Evolutionary conservation across 2,888 invertebrate genomes (phyloP), one percentile per base, ranked within the genome.

Genomic region (Vesta saturnalis): DNA sequence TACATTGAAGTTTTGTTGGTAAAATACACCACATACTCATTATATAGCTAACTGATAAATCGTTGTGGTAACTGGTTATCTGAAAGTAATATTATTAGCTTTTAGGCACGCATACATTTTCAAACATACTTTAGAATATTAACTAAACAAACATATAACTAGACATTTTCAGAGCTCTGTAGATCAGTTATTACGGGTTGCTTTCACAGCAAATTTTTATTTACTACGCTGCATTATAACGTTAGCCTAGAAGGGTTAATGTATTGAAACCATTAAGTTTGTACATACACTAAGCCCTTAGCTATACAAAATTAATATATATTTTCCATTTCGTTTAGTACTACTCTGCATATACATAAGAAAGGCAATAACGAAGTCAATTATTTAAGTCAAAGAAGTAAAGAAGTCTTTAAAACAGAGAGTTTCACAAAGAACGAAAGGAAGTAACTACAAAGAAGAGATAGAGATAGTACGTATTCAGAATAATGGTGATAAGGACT

Each of bases 311-410:
- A 12, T 52, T 52, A 52, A 52, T 52, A 52, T 12, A 52, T 19
- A 52, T 52, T 52, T 52, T 52, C 30, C 60, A 23, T 16, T 35
- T 49, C n/a, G 22, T 23, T 52, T 61, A n/a, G n/a, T n/a, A 14
- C 14, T 52, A 22, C 16, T 39, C 43, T 55, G 60, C n/a, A 60
- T 22, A 39, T 39, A 59, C 60, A 58, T 56, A 60, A 54, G 60
- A 55, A 65, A 39, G 59, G 46, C 43, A 54, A 59, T 60, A 65
- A 65, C 47, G 65, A 60, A 65, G 65, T 65, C 65, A 65, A 60
- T 65, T 65, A 49, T 49, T 52, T 39, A 5, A 59, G 43, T 65
- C 52, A 15, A 55, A 30, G 43, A 56, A 65, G 43, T 64, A 15
- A 55, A 30, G 43, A 56, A 65, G 43, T 64, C 39, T 60, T 55